Base-by-base conservation (phyloP, 2,797 vertebrate species). In the Saxicola maurus region DNA sequence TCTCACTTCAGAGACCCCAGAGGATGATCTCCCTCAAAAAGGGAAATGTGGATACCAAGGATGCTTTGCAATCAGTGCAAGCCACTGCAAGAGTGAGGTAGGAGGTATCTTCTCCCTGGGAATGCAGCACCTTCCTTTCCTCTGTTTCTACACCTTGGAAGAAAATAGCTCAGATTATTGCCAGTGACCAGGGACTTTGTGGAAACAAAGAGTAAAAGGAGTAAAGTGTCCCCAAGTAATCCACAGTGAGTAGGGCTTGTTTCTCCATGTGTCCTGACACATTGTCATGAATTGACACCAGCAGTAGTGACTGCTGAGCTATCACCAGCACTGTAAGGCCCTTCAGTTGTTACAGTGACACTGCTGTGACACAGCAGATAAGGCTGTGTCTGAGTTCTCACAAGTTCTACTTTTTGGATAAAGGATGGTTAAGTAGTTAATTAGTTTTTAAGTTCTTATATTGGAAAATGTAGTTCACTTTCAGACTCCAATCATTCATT, bases 371-470 rank as follows among this genome's bases (percentile, higher is more conserved):
- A 17, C 25, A 43, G 20, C 6, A 56, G 62, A 56, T 67, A 72
- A 57, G 31, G 20, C 62, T 80, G 31, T n/a, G 24, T 72, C 79
- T 79, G 66, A 87, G 52, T 75, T 82, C 92, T 73, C 76, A 51
- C 18, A 45, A 84, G 73, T 65, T 92, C 69, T 81, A 53, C 42
- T 73, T 94, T 89, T 81, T 1, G 7, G 76, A 86, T 46, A 66
- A 74, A 92, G 40, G 2, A 1, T 31, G 27, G 48, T 65, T 91
- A 73, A 85, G 48, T 51, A 74, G 43, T 75, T 94, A 83, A 95
- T 94, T 94, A 93, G 85, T 78, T 93, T 91, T 78, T 66, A 84
- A 89, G 23, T 87, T 92, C 84, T 87, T 74, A 87, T 91, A 30
- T 90, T 6, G 60, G 55, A 80, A 91, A 92, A 93, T 91, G 18